Conservation (phyloP, 2,113 vertebrate genomes). For the Catharus bicknelli region DNA sequence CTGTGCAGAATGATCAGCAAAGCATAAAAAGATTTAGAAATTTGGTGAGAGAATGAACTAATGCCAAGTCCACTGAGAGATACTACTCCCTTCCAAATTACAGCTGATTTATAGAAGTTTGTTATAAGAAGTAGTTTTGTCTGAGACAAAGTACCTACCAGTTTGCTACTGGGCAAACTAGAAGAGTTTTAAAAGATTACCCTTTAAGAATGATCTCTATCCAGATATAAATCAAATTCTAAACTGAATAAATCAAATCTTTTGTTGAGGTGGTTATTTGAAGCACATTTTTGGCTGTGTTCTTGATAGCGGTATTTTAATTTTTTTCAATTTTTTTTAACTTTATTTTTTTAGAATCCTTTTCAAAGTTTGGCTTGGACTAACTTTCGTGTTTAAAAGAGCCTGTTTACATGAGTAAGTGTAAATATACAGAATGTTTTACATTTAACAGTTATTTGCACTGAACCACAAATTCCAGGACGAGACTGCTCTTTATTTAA, state of each 20-base stretch:
- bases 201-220: background rate
- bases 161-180: background rate
- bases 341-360: background rate
- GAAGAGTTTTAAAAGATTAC: background rate
- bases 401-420: rapidly evolving
- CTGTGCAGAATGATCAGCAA: background rate
- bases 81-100: background rate
- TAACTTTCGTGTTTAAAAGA: background rate
- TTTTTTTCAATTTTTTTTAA: background rate
- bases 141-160: background rate
- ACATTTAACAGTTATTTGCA: background rate
- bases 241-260: background rate
- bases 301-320: background rate
- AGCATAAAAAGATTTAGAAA: background rate
- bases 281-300: background rate
- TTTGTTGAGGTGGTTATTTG: background rate
- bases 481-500: background rate
- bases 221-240: background rate
- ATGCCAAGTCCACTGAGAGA: background rate
- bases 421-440: background rate
- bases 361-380: background rate
- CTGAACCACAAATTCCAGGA: background rate
- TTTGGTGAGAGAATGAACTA: background rate
- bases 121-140: background rate
- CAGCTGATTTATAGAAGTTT: background rate